Base-by-base conservation (phyloP, 2,797 vertebrate species). In the Thamnophis elegans region DNA sequence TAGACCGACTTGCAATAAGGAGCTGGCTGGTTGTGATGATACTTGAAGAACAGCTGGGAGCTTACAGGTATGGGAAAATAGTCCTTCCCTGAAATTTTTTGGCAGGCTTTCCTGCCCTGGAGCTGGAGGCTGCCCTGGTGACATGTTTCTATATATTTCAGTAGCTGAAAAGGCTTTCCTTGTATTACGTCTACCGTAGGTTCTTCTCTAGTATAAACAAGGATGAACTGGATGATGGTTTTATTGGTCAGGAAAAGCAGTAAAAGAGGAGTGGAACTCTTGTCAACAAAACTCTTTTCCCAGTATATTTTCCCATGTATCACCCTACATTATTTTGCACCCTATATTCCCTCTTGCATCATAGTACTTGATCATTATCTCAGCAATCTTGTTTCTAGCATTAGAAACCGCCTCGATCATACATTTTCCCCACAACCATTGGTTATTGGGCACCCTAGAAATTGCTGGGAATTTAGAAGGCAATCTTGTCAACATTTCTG, bases 81-180 rank as follows among this genome's bases (percentile, higher is more conserved):
- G 53, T 54, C 54, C 55, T 58, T 65, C 68, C 58, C 92, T 91
- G 86, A 85, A 89, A 54, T 93, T 51, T 93, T 78, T 93, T 92
- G 89, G 62, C 92, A 91, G 51, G 8, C 8, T 51, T 88, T 91
- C 58, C 87, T 28, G 7, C 68, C 68, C 65, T 91, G 65, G 86
- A 56, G 65, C 32, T 89, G 56, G 47, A 85, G 32, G 51, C 32
- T 85, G 51, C 59, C 62, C 60, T 93, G 51, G 47, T 55, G 47
- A 62, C 25, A 89, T 85, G 82, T 51, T 55, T 51, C 47, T 36
- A 65, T 62, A n/a, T 32, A 28, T 51, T 91, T 85, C 32, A 55
- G 51, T 62, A 91, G 90, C 90, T 56, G 87, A 85, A 93, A 91
- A 26, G 47, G 85, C 88, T 89, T 58, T 89, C 28, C n/a, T 89